Conservation (phyloP, 2,888 invertebrate species). For the Melieria crassipennis region DNA sequence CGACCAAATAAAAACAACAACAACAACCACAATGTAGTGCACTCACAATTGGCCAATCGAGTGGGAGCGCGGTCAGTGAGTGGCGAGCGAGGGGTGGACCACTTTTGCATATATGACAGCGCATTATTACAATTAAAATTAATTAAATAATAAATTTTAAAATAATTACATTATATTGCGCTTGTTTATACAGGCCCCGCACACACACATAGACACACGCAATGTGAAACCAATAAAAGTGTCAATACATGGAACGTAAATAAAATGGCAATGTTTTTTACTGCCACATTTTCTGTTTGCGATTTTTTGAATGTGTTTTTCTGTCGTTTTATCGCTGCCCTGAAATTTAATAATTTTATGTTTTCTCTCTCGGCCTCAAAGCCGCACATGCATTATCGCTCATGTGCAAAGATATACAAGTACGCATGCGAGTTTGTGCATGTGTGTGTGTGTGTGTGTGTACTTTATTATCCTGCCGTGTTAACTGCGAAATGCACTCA, state of each 20-base stretch:
- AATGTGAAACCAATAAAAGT: conserved; percentile 31
- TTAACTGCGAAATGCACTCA: conserved; percentile 41
- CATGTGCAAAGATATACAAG: no score
- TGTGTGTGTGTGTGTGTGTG: conserved; percentile 12
- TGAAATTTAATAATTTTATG: no score
- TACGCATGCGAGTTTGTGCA: background rate
- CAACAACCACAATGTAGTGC: no score
- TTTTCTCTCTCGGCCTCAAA: no score
- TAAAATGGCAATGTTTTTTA: background rate
- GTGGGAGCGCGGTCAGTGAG: no score
- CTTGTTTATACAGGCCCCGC: conserved; percentile 50
- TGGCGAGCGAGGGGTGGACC: no score
- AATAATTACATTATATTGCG: conserved; percentile 58
- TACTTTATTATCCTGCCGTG: conserved; percentile 21
- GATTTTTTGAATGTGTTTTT: conserved; percentile 5
- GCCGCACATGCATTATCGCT: no score
- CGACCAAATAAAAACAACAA: no score
- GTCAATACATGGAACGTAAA: conserved; percentile 18
- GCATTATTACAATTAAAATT: conserved; percentile 61
- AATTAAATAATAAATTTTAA: conserved; percentile 62
- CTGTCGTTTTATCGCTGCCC: no score
- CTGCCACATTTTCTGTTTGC: background rate
- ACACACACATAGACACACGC: conserved; percentile 30
- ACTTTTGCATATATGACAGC: conserved; percentile 46
- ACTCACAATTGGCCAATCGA: no score